Base-by-base conservation (phyloP, 2,113 vertebrate genomes). In the Glareola pratincola region DNA sequence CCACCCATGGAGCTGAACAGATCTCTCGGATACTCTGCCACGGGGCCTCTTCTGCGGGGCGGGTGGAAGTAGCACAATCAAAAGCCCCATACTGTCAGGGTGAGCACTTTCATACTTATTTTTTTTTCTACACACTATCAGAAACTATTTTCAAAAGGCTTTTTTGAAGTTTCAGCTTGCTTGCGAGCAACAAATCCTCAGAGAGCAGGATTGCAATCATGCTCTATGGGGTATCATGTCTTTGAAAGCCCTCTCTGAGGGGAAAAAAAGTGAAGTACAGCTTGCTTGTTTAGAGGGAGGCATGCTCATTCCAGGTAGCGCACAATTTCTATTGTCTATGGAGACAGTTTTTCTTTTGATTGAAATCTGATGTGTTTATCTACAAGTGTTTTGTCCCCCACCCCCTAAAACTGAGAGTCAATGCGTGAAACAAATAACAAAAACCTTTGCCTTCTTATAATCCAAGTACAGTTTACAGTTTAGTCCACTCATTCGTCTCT, bases 41-140 rank as follows among this genome's bases (percentile, higher is more conserved):
- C 6, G 8, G 15, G 27, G 20, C 23, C 47, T 72, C 53, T 67
- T 43, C 29, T 1, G 5, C 0, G 0, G 6, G 10, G 11, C 3
- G 0, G 14, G 21, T 32, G 43, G 50, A 64, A 77, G 30, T n/a
- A 66, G n/a, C 19, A 59, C 26, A 68, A 50, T 48, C 14, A n/a
- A 74, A 77, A 69, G 39, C 9, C 41, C 34, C 11, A 29, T 30
- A n/a, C 14, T 29, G 4, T 66, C 51, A 81, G 19, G 18, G 8
- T 17, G 8, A 71, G 19, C 26, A 53, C 27, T 48, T 71, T 60
- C 14, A 47, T 22, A 66, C 5, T 43, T 47, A 12, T 4, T 9
- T 39, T n/a, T 5, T 68, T 48, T 68, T 11, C n/a, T 56, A 48
- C 47, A 48, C 0, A 0, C 12, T 43, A 22, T 75, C 30, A 69